phyloP scores from a whole-genome alignment of 2,797 vertebrate genomes.

The Micropoecilia bifurca region DNA sequence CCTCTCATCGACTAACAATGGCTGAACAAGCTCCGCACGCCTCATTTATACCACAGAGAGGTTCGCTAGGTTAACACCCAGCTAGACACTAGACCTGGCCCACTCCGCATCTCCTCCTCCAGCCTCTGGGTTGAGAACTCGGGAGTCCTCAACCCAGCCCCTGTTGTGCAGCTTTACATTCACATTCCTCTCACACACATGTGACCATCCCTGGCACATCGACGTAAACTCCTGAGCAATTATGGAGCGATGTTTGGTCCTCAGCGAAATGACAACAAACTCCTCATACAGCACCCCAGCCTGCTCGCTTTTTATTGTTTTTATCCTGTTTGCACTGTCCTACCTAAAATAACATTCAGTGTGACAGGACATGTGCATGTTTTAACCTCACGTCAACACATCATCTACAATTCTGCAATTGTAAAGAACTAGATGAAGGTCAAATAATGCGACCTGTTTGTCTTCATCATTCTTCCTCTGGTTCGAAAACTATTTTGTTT shows the following conservation, averaged over 20 bases:
- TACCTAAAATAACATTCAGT: neutral
- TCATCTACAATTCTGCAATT: neutral
- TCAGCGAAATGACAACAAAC: neutral
- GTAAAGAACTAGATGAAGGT: no score
- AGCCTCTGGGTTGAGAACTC: constrained; percentile 9
- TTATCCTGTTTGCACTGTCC: neutral
- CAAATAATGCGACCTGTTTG: no score
- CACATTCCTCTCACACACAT: constrained; percentile 6
- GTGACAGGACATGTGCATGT: constrained; percentile 38
- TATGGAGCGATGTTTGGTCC: neutral
- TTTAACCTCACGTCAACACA: neutral
- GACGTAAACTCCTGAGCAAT: neutral
- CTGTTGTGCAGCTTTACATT: constrained; percentile 14
- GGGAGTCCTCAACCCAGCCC: neutral
- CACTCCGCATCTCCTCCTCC: constrained; percentile 34
- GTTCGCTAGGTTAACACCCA: constrained; percentile 33
- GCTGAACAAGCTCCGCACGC: constrained; percentile 2
- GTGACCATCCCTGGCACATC: neutral
- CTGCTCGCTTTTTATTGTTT: neutral
- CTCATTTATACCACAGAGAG: constrained; percentile 40
- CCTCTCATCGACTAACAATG: constrained; percentile 21
- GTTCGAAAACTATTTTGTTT: neutral
- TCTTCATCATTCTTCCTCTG: neutral
- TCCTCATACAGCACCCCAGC: neutral
- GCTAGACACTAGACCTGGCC: constrained; percentile 36